Conservation (phyloP, 2,113 vertebrate species). For the Phylloscopus trochiloides region DNA sequence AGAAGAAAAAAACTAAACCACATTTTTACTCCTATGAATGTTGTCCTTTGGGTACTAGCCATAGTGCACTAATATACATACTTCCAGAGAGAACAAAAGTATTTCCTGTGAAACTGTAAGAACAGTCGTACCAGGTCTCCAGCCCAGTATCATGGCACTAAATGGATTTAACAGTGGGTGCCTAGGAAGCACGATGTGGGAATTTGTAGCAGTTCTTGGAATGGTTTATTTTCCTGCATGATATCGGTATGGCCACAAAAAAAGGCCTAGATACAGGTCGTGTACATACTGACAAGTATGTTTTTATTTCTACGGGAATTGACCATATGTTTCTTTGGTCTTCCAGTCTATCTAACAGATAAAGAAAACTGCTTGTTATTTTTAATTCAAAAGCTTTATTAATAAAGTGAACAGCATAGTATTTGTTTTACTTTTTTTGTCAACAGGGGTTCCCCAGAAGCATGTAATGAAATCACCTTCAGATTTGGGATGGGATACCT, state of each 20-base stretch:
- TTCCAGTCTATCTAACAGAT: background rate
- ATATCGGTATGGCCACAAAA: fast-evolving
- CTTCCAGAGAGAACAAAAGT: background rate
- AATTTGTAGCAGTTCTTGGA: background rate
- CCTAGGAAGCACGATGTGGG: background rate
- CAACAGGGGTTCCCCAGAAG: background rate
- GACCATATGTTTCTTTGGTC: background rate
- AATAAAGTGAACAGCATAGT: background rate
- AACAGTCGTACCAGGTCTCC: background rate
- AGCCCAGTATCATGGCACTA: background rate
- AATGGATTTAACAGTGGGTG: background rate
- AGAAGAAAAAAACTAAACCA: background rate
- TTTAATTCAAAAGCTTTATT: background rate
- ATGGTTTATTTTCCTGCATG: background rate
- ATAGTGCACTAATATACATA: background rate
- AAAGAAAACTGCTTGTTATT: background rate
- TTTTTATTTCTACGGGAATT: background rate
- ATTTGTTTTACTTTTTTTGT: background rate
- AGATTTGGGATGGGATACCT: background rate
- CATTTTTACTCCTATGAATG: background rate
- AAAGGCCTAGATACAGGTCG: fast-evolving
- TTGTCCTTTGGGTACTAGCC: background rate
- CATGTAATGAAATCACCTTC: background rate
- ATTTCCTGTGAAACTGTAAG: background rate
- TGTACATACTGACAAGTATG: background rate